A percentile compares a stretch with the other conserved stretches of the same genome.
These are phyloP conservation scores for Venustoraphidia nigricollis DNA, from an alignment of 2,888 invertebrate species.

Conservation along the genomic window DNA sequence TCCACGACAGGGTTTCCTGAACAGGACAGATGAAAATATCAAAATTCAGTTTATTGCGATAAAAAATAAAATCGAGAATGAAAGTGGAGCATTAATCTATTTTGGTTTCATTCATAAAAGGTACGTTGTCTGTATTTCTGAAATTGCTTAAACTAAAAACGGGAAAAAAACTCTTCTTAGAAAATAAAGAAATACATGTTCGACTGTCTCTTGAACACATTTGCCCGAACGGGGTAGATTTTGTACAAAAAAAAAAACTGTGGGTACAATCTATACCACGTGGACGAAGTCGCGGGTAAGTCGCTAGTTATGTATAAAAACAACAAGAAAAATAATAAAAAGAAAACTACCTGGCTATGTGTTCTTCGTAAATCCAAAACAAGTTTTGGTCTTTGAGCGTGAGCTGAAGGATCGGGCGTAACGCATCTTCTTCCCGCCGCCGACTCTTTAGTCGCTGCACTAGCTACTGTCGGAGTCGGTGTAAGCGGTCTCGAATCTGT, in stretches of 20 bases:
- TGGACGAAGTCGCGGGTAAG: not conserved
- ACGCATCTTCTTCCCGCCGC: conserved; percentile 45
- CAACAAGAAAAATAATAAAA: too few relatives aligned
- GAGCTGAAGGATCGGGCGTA: conserved; percentile 47
- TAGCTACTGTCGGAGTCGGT: conserved; percentile 62
- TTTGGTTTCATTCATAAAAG: not conserved
- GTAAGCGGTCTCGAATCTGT: conserved; percentile 72
- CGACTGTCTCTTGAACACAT: too few relatives aligned
- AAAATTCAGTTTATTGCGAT: not conserved
- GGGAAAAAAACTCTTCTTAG: too few relatives aligned
- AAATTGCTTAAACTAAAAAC: too few relatives aligned
- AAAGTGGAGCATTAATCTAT: not conserved
- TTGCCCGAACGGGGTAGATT: too few relatives aligned
- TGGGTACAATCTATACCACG: too few relatives aligned
- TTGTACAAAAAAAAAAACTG: too few relatives aligned
- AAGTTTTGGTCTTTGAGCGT: conserved; percentile 44
- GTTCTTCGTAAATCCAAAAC: conserved; percentile 54
- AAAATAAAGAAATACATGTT: too few relatives aligned
- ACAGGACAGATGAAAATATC: conserved; percentile 5
- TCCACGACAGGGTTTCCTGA: conserved; percentile 35
- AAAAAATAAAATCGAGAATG: too few relatives aligned
- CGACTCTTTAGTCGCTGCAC: conserved; percentile 54
- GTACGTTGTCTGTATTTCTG: too few relatives aligned
- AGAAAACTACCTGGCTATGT: conserved; percentile 40
- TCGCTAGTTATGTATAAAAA: not conserved